These are phyloP conservation scores for Neolamprologus modestus DNA, from an alignment of 2,113 vertebrate genomes.

Conservation along the genomic window DNA sequence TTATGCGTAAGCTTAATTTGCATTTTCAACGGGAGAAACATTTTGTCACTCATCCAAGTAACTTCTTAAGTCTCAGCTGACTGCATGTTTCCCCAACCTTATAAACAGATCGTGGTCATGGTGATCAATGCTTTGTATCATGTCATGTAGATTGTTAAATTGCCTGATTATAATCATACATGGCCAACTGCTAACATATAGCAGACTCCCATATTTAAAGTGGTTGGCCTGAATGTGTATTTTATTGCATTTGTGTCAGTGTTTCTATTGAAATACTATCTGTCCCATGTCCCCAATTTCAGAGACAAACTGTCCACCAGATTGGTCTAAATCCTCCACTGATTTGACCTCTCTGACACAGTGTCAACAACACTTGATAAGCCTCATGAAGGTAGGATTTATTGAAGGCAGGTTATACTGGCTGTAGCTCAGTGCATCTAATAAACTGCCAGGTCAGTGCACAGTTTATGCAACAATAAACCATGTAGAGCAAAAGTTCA, in stretches of 20 bases:
- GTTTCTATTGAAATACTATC: not conserved
- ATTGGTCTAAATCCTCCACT: not conserved
- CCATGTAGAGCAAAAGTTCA: not conserved
- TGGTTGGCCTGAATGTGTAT: not conserved
- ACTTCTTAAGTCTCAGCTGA: not conserved
- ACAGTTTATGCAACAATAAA: constrained; percentile 1
- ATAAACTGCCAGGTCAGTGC: constrained; percentile 12
- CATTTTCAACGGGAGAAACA: not conserved
- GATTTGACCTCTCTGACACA: not conserved
- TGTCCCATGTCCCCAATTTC: not conserved
- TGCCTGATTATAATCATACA: not conserved
- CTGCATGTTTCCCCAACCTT: not conserved
- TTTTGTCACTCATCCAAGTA: not conserved
- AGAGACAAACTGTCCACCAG: not conserved
- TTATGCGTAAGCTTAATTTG: not conserved
- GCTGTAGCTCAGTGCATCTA: constrained; percentile 18
- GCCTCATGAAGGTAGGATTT: constrained; percentile 1
- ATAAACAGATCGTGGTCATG: not conserved
- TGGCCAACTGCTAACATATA: not conserved
- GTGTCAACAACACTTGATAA: constrained; percentile 5
- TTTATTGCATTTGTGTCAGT: not conserved
- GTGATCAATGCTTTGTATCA: not conserved
- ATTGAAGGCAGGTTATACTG: not conserved
- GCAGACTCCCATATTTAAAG: not conserved
- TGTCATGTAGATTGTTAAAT: not conserved